These are phyloP conservation scores for Dryomyza anilis DNA, from an alignment of 2,888 invertebrate genomes.

Conservation along the genomic window DNA sequence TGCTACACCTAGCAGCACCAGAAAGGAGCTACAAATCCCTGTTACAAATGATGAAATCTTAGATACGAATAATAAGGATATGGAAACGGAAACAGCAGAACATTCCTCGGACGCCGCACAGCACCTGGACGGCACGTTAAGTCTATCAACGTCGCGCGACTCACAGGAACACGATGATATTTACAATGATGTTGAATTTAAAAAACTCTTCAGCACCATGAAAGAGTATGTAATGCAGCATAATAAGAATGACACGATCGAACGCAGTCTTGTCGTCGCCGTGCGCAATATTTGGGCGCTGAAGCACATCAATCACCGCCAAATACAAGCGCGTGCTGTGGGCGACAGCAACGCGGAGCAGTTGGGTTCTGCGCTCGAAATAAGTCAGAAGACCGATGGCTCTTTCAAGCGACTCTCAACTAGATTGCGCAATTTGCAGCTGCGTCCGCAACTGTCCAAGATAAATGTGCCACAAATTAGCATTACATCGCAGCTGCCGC, in stretches of 20 bases:
- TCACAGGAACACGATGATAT: slow-evolving; percentile 33
- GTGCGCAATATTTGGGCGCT: slow-evolving; percentile 54
- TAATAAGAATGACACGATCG: slow-evolving; percentile 44
- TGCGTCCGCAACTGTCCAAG: slow-evolving; percentile 41
- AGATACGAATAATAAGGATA: background rate
- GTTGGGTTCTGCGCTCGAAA: slow-evolving; percentile 22
- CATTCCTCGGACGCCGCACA: too few relatives aligned
- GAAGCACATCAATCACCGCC: slow-evolving; percentile 41
- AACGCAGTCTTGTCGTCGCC: slow-evolving; percentile 46
- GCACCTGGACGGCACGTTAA: background rate
- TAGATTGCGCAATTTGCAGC: slow-evolving; percentile 46
- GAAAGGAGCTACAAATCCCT: too few relatives aligned
- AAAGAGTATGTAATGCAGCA: slow-evolving; percentile 50
- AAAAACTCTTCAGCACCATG: slow-evolving; percentile 46
- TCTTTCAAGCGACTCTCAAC: slow-evolving; percentile 51
- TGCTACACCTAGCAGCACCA: too few relatives aligned
- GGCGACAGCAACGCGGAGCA: slow-evolving; percentile 30
- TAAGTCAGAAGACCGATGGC: slow-evolving; percentile 23
- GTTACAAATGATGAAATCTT: too few relatives aligned
- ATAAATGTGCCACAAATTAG: slow-evolving; percentile 11
- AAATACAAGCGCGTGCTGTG: slow-evolving; percentile 41
- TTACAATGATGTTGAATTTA: slow-evolving; percentile 45
- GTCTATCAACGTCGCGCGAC: background rate
- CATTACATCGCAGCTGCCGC: background rate
- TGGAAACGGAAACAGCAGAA: slow-evolving; percentile 13